phyloP scores from a whole-genome alignment of 2,888 invertebrate species.

The Graphium colonna region DNA sequence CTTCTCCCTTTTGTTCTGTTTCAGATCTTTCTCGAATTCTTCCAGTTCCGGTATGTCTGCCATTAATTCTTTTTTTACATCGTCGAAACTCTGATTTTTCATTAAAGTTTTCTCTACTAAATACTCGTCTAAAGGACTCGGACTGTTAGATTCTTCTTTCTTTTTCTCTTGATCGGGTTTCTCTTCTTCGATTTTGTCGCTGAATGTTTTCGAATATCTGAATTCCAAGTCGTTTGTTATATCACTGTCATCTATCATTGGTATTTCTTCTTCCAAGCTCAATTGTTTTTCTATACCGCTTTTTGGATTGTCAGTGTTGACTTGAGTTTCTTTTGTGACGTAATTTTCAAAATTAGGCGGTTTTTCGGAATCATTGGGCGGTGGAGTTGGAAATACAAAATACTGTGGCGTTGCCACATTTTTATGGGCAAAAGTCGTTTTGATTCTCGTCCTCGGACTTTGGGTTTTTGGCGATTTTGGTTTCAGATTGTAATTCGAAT shows the following conservation, averaged over 20 bases:
- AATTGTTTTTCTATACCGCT: conserved; percentile 72
- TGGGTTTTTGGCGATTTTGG: conserved; percentile 72
- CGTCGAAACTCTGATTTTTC: conserved; percentile 70
- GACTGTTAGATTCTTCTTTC: background rate
- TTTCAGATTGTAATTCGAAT: conserved; percentile 45
- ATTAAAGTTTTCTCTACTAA: conserved; percentile 33
- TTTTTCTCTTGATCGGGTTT: conserved; percentile 32
- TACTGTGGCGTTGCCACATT: conserved; percentile 71
- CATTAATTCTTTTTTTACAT: conserved; percentile 73
- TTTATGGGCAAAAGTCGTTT: conserved; percentile 78
- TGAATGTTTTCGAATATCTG: conserved; percentile 53
- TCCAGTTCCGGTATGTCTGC: conserved; percentile 75
- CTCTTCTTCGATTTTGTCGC: conserved; percentile 18
- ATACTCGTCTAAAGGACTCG: conserved; percentile 15
- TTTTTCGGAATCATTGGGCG: conserved; percentile 51
- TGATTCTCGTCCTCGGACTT: conserved; percentile 82
- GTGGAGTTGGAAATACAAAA: conserved; percentile 70
- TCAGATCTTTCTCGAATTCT: conserved; percentile 74
- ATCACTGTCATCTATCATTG: conserved; percentile 73
- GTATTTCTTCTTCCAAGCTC: conserved; percentile 75
- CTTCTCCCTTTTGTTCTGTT: conserved; percentile 73
- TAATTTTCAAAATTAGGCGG: conserved; percentile 44
- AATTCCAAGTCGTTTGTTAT: conserved; percentile 69
- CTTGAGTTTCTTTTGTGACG: conserved; percentile 15
- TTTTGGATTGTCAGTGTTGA: conserved; percentile 28